A percentile compares a stretch with the other conserved stretches of the same genome.
Evolutionary conservation across 2,113 vertebrate species (phyloP).

Genomic region (Polyodon spathula): DNA sequence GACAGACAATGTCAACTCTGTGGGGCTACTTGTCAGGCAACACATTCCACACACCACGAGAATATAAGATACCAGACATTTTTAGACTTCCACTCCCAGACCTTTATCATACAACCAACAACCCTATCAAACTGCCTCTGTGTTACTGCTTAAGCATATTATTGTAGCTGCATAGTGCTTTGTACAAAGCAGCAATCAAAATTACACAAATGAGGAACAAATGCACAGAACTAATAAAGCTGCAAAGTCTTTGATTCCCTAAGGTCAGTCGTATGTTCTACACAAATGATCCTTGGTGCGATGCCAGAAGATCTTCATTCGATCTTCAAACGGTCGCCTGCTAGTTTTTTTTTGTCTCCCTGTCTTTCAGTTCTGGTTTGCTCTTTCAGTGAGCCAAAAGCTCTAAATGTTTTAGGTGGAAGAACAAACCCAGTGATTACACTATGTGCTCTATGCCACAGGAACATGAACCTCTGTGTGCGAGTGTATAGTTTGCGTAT

Average conservation of each 20-base stretch:
- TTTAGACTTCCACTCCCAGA: neutral
- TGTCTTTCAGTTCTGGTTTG: slow-evolving; percentile 40
- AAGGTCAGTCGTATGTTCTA: slow-evolving; percentile 59
- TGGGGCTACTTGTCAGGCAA: neutral
- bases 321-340: too few species aligned
- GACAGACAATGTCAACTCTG: slow-evolving; percentile 2
- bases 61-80: neutral
- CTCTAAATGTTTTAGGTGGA: slow-evolving; percentile 72
- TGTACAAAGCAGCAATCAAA: slow-evolving; percentile 30
- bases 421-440: slow-evolving; percentile 70
- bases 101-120: neutral
- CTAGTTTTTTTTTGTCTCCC: too few species aligned
- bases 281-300: slow-evolving; percentile 65
- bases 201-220: slow-evolving; percentile 45
- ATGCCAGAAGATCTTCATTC: slow-evolving; percentile 65
- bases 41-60: neutral
- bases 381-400: slow-evolving; percentile 66
- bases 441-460: slow-evolving; percentile 59
- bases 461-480: slow-evolving; percentile 44
- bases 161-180: too few species aligned
- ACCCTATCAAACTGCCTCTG: too few species aligned
- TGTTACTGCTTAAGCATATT: too few species aligned
- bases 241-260: slow-evolving; percentile 42
- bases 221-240: slow-evolving; percentile 34
- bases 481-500: slow-evolving; percentile 47